Evolutionary conservation across 2,888 invertebrate genomes (phyloP).

Genomic region (Phalangium opilio): DNA sequence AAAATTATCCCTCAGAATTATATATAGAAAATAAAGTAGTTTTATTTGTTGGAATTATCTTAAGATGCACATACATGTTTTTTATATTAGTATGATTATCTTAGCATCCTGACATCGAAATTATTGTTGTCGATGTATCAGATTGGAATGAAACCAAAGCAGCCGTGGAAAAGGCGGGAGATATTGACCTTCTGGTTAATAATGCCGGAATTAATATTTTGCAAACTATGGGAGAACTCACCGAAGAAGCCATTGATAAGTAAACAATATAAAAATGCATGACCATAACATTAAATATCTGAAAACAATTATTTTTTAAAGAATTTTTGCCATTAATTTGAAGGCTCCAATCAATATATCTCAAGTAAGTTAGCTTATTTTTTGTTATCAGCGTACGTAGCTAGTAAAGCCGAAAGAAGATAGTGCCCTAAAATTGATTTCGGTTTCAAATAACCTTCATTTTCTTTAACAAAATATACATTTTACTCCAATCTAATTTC

Average conservation of each 20-base stretch:
- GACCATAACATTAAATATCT: too few species aligned
- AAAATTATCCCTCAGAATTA: too few species aligned
- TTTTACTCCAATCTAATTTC: too few species aligned
- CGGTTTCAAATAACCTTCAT: too few species aligned
- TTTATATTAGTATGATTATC: too few species aligned
- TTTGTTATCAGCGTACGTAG: too few species aligned
- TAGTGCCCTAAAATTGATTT: too few species aligned
- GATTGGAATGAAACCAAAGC: slow-evolving; percentile 58
- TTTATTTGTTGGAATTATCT: too few species aligned
- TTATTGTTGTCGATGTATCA: slow-evolving; percentile 51
- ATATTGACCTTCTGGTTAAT: slow-evolving; percentile 69
- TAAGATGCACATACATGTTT: too few species aligned
- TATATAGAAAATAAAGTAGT: too few species aligned
- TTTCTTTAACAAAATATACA: too few species aligned
- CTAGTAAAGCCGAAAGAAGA: too few species aligned
- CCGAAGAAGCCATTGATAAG: slow-evolving; percentile 53
- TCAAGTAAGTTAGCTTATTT: slow-evolving; percentile 44
- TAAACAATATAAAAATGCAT: slow-evolving; percentile 34
- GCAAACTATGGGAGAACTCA: slow-evolving; percentile 51
- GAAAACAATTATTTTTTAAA: not conserved
- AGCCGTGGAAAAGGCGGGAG: slow-evolving; percentile 44
- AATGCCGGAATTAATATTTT: slow-evolving; percentile 65
- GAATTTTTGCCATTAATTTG: slow-evolving; percentile 14
- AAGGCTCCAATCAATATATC: slow-evolving; percentile 59
- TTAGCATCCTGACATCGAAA: slow-evolving; percentile 37